Base-by-base conservation (phyloP, 1,140 invertebrate species). In the Diabrotica virgifera region DNA sequence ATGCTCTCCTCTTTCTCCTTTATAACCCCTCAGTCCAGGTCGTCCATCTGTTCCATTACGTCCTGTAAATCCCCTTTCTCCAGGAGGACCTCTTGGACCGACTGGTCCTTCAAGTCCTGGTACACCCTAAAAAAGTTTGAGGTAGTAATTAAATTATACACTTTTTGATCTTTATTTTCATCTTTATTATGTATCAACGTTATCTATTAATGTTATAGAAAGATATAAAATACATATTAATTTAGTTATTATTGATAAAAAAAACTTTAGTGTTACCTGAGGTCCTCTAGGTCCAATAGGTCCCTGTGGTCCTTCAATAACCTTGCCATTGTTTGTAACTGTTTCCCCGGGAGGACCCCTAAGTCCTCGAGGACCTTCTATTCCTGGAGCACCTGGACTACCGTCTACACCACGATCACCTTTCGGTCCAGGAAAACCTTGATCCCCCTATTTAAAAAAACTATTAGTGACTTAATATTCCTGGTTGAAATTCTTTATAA, bases 381-480 rank as follows among this genome's bases (percentile, higher is more conserved):
- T 46, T 14, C 80, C 80, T 35, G 72, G 69, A 35, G 63, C n/a
- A 8, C 76, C 77, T 36, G 66, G 69, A 6, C 68, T 52, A 68
- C 77, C 66, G 66, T 72, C 70, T 37, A 68, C 69, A 52, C 79
- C 80, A 50, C 62, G 59, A 38, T 78, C 73, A 5, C 79, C 79
- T 67, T 74, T 75, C 11, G 60, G 35, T 55, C 76, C 76, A n/a
- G 56, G 12, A 11, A 58, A 35, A 50, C 76, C 78, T 10, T 24
- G n/a, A 24, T 71, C 68, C 6, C 77, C 76, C 73, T 77, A 51
- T 36, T 36, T 5, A 13, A 61, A 14, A 51, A 63, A 36, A 59
- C 52, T 24, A 60, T 59, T 11, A 40, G 14, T 57, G 8, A 13
- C 24, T 2, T 4, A 24, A 24, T 24, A 24, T 24, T 24, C 24